Evolutionary conservation across 2,888 invertebrate species (phyloP).

Genomic region (Chelonus formosanus): DNA sequence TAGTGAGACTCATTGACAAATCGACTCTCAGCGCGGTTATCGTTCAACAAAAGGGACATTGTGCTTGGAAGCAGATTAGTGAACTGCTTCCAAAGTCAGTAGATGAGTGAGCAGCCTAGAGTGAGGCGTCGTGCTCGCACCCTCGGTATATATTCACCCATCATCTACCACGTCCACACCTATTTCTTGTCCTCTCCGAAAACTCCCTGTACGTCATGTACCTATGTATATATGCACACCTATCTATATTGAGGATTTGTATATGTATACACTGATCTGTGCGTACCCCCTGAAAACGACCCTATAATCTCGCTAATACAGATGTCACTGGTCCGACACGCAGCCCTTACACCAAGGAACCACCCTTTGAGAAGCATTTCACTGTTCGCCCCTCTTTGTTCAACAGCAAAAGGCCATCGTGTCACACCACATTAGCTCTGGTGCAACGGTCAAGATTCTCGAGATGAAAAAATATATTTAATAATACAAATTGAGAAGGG

Average conservation of each 20-base stretch:
- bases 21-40: slow-evolving; percentile 17
- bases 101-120: slow-evolving; percentile 34
- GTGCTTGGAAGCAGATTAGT: slow-evolving; percentile 61
- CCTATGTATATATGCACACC: slow-evolving; percentile 1
- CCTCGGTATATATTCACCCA: too few relatives aligned
- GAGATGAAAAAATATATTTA: not conserved
- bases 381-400: not conserved
- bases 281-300: slow-evolving; percentile 41
- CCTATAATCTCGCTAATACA: slow-evolving; percentile 62
- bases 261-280: slow-evolving; percentile 15
- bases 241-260: not conserved
- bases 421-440: slow-evolving; percentile 33
- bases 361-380: slow-evolving; percentile 41
- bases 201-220: slow-evolving; percentile 37
- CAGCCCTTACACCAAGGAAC: slow-evolving; percentile 29
- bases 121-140: slow-evolving; percentile 29
- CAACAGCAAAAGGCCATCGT: slow-evolving; percentile 23
- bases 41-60: slow-evolving; percentile 31
- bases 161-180: slow-evolving; percentile 46
- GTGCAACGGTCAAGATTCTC: slow-evolving; percentile 22
- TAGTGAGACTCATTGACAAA: slow-evolving; percentile 14
- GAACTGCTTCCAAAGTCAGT: slow-evolving; percentile 53
- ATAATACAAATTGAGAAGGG: not conserved
- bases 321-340: slow-evolving; percentile 57
- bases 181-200: slow-evolving; percentile 48